Conservation (phyloP, 2,888 invertebrate genomes). For the Nemotelus pantherinus region DNA sequence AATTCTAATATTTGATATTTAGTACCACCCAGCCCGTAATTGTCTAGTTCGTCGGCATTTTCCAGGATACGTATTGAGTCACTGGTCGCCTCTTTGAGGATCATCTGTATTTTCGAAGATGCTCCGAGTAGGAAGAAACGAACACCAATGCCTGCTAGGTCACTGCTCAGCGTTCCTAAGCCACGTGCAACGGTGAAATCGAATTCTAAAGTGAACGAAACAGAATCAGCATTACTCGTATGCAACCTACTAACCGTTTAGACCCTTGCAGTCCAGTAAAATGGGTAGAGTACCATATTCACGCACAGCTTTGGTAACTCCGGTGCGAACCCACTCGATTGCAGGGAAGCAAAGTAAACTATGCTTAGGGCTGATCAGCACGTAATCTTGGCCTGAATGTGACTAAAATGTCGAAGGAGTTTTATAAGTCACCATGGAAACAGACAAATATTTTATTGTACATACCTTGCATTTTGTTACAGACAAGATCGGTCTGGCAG, state of each 20-base stretch:
- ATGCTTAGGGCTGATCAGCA: conserved; percentile 81
- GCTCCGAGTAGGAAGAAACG: conserved; percentile 73
- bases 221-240: conserved; percentile 50
- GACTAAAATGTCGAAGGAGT: conserved; percentile 67
- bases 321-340: conserved; percentile 82
- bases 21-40: conserved; percentile 59
- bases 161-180: conserved; percentile 78
- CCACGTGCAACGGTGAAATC: conserved; percentile 91
- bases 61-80: conserved; percentile 59
- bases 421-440: background rate
- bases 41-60: conserved; percentile 59
- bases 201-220: conserved; percentile 67
- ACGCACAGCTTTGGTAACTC: conserved; percentile 77
- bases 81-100: conserved; percentile 61
- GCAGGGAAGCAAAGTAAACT: conserved; percentile 83
- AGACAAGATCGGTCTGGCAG: conserved; percentile 79
- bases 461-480: conserved; percentile 76
- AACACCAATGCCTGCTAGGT: conserved; percentile 76
- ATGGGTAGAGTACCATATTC: conserved; percentile 79
- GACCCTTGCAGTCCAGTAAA: conserved; percentile 82
- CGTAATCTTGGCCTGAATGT: conserved; percentile 74
- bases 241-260: conserved; percentile 68
- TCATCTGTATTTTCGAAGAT: conserved; percentile 58
- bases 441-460: conserved; percentile 46
- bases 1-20: background rate